Base-by-base conservation (phyloP, 92 coral and sea anemone species). In the Isaurus tuberculatus region DNA sequence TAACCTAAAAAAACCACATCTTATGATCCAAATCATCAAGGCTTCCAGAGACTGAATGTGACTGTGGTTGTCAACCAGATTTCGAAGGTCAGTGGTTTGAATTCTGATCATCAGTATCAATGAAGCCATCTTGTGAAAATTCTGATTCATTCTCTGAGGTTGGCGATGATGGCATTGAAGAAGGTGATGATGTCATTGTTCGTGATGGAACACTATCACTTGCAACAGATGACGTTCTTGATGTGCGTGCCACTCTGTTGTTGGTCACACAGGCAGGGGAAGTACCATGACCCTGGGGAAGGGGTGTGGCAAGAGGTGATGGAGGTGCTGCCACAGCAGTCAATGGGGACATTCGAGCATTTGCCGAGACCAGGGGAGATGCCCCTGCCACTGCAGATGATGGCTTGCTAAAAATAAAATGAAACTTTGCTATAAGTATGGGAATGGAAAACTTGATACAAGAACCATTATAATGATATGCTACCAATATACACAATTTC, bases 161-260 rank as follows among this genome's bases (percentile, higher is more conserved):
- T 30, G 99, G 99, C 7, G 99, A 97, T 10, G 99, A 94, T 3
- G 99, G 99, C 68, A 92, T 94, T 20, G 99, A 97, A 40, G 88
- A 90, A 20, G 98, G 97, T 6, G 99, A 94, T 68, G 91, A 85
- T 33, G 91, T 87, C 79, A 87, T 80, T 10, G 99, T 92, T 19
- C 99, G 91, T 0, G 98, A 94, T 20, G 91, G 92, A 31, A 92
- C 93, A 80, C 98, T 92, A 72, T 94, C 98, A 85, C 98, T 94
- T 4, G 98, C 98, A 88, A 94, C 88, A 30, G 98, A 94, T 27
- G 98, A 94, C 11, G 98, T 94, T 83, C 98, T 88, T 70, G 98
- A 94, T 31, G 98, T 80, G 23, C 98, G 91, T 74, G 88, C 88
- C 22, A 88, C 74, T 75, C 90, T 89, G 68, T 79, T 91, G 43